Evolutionary conservation across 2,113 vertebrate genomes (phyloP).

Genomic region (Stegostoma tigrinum): DNA sequence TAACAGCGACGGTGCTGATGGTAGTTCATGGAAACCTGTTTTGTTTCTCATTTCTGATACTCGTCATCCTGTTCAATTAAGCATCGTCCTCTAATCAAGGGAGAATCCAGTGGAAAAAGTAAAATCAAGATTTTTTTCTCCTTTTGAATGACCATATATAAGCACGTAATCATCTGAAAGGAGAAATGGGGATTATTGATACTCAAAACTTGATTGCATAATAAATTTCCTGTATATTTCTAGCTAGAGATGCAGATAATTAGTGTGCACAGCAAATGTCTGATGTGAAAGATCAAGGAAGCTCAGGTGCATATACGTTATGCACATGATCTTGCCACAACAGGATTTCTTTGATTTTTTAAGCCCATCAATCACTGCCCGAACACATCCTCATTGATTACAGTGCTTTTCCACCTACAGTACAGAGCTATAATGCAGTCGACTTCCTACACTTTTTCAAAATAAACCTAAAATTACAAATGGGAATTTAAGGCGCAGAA

Average conservation of each 20-base stretch:
- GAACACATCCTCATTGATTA: background rate
- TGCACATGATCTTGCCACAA: background rate
- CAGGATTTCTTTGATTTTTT: background rate
- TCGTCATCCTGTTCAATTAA: background rate
- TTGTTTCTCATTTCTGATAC: background rate
- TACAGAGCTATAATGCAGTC: background rate
- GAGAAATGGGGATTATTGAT: background rate
- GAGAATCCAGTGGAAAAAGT: background rate
- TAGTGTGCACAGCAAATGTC: background rate
- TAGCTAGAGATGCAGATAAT: background rate
- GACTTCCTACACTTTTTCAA: background rate
- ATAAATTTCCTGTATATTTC: background rate
- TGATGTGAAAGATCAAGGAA: background rate
- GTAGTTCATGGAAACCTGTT: no score
- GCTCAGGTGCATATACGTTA: background rate
- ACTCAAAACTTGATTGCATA: background rate
- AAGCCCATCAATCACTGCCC: background rate
- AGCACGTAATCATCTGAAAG: background rate
- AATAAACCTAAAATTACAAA: background rate
- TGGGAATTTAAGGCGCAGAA: background rate
- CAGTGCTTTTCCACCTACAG: background rate
- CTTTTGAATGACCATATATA: background rate
- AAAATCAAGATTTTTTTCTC: background rate
- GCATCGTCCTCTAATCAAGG: background rate
- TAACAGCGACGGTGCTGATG: no score